phyloP scores from a whole-genome alignment of 2,797 vertebrate genomes.

The Alfaro cultratus region DNA sequence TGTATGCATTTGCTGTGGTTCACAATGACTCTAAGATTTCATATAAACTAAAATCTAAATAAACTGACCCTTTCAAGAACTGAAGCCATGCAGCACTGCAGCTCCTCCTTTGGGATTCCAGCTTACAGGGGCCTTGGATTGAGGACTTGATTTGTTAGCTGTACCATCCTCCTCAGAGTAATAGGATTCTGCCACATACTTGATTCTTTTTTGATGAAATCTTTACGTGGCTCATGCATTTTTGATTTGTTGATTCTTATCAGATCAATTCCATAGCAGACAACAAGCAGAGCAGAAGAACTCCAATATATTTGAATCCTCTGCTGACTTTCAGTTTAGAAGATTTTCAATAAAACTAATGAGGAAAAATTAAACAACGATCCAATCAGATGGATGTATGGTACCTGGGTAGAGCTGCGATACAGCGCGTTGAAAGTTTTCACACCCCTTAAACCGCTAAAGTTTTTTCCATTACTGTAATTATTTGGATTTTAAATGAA shows the following conservation, averaged over 20 bases:
- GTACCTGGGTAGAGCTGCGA: not conserved
- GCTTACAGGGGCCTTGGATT: not conserved
- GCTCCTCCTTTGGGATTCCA: not conserved
- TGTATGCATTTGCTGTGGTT: not conserved
- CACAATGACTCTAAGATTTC: slow-evolving; percentile 4
- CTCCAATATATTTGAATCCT: slow-evolving; percentile 16
- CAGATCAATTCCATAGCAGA: slow-evolving; percentile 37
- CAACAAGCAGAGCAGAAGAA: slow-evolving; percentile 18
- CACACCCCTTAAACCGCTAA: not conserved
- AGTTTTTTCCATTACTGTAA: not conserved
- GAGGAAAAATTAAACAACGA: not conserved
- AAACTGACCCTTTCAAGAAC: not conserved
- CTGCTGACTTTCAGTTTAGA: not conserved
- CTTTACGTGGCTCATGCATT: slow-evolving; percentile 49
- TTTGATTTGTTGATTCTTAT: slow-evolving; percentile 56
- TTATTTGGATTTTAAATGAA: not conserved
- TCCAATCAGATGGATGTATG: not conserved
- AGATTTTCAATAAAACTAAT: slow-evolving; percentile 7
- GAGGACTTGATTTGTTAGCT: slow-evolving; percentile 31
- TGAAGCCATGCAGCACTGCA: slow-evolving; percentile 5
- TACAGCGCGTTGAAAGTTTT: not conserved
- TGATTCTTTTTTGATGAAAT: slow-evolving; percentile 51
- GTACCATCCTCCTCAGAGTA: slow-evolving; percentile 30
- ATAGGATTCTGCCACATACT: slow-evolving; percentile 31
- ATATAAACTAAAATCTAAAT: not conserved